Evolutionary conservation across 2,797 vertebrate species (phyloP), one percentile per base, ranked within the genome.

Genomic region (Hippopotamyrus pictus): DNA sequence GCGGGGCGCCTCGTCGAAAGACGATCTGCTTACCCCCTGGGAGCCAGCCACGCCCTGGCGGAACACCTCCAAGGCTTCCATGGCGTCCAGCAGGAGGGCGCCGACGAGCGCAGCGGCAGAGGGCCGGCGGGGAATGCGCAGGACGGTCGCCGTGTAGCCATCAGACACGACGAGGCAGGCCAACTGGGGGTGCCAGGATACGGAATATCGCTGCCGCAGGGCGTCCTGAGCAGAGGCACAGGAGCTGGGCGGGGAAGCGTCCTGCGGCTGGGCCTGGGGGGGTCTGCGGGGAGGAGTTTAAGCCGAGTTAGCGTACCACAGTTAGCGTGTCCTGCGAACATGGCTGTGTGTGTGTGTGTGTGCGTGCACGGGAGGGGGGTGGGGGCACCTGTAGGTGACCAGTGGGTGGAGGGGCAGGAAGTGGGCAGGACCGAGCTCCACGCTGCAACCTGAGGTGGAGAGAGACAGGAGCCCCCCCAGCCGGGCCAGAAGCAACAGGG

Each of bases 341-440:
- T 4, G 19, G 0, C 44, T 41, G 37, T 48, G 17, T 46, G 76
- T 19, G 19, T 48, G 14, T 29, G 2, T 50, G 22, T 5, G 46
- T 19, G 65, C 17, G 48, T 1, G 46, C 9, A 79, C 14, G 1
- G 44, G 5, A 6, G 53, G 2, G 22, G 4, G 8, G n/a, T n/a
- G n/a, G 79, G 73, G 73, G 19, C 92, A 99, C 99, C 97, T 95
- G 93, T 96, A 98, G 14, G 96, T 98, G 94, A 99, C 97, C 19
- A 99, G 95, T 0, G 98, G 99, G 93, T 99, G 98, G 90, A 99
- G 94, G n/a, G 98, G 98, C 90, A 99, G 96, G 94, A 99, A 99
- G 90, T 99, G 97, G 79, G 97, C 97, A 11, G 98, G 97, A 51
- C 97, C 97, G 94, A 99, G 98, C 92, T 99, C 97, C 86, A 99